Evolutionary conservation across 2,888 invertebrate species (phyloP), one percentile per base, ranked within the genome.

Genomic region (Andrena haemorrhoa): DNA sequence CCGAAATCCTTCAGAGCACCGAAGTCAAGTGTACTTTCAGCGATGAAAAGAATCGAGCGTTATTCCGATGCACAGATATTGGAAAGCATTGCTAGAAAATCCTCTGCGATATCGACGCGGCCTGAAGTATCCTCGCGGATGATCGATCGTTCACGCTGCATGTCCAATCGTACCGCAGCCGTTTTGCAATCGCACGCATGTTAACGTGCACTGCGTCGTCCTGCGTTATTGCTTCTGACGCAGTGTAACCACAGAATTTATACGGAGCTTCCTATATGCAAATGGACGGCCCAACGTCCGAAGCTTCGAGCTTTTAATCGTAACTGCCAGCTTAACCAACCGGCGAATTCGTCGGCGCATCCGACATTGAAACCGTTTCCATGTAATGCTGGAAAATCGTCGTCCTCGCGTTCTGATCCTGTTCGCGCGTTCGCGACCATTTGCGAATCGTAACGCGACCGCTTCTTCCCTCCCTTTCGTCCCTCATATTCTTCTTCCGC

Each of bases 321-420:
- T 72, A 88, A 86, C 75, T 82, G 75, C 72, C 75, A 69, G 83
- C 82, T 86, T 84, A 88, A 88, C 77, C 85, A 73, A 47, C 70
- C 63, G 68, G 75, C 85, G 85, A 86, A 81, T 84, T 82, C 86
- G 73, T 63, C 80, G 83, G 80, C 83, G 69, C 75, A 75, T 83
- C 78, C 86, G 84, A 88, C 82, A 84, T 80, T 88, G 84, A 88
- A 88, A 88, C 84, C 80, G 71, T 88, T 86, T 88, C 72, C 82
- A 74, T 85, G 88, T 84, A 88, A 85, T 87, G 82, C 83, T 74
- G 66, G 82, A 79, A 83, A 85, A 83, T 86, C 80, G 79, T 69
- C 71, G 74, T 47, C 41, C 64, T 41, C 41, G 41, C 70, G 68
- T 49, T 70, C 65, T 71, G 56, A 58, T 63, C 60, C 64, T 26